Base-by-base conservation (phyloP, 2,797 vertebrate genomes). In the Odontamblyopus lacepedii region DNA sequence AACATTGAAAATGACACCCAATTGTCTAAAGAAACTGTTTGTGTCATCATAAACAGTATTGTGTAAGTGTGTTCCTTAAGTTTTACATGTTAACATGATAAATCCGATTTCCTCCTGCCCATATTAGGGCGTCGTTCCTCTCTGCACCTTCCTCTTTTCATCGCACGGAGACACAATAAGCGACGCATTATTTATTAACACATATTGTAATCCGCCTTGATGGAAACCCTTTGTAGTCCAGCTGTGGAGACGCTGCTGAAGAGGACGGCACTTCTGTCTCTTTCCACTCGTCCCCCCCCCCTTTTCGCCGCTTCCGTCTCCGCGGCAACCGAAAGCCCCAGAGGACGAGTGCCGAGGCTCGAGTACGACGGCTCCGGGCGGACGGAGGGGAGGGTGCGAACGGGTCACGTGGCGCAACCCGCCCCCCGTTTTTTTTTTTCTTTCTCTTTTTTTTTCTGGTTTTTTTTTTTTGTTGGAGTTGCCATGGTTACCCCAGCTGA, bases 241-340 rank as follows among this genome's bases (percentile, higher is more conserved):
- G 69, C 81, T 74, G 81, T 61, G 78, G 63, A 63, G 78, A 81
- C 77, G 80, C 78, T 87, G 80, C 78, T 87, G 76, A 83, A 88
- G 83, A 78, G 85, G 72, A 66, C 76, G 74, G 48, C 26, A 29
- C 72, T 70, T 78, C 71, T 76, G 35, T 56, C 71, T 63, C 55
- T 65, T 73, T 68, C 23, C 23, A n/a, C 32, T 41, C 44, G 50
- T 48, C 53, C 44, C 44, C 18, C 50, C 74, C 13, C 78, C 75
- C 23, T 23, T 23, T 23, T 88, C 83, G 86, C 83, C 84, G 88
- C 81, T 80, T 85, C 82, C 63, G 77, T 93, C 83, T 79, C 89
- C 90, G 88, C 89, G 87, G 90, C 88, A 92, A 92, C 91, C 74
- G 74, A 85, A 83, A 85, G 83, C 84, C 87, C 86, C 32, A 66